A percentile compares a stretch with the other conserved stretches of the same genome.
These are phyloP conservation scores for Leucozona laternaria DNA, from an alignment of 2,888 invertebrate species.

Conservation along the genomic window DNA sequence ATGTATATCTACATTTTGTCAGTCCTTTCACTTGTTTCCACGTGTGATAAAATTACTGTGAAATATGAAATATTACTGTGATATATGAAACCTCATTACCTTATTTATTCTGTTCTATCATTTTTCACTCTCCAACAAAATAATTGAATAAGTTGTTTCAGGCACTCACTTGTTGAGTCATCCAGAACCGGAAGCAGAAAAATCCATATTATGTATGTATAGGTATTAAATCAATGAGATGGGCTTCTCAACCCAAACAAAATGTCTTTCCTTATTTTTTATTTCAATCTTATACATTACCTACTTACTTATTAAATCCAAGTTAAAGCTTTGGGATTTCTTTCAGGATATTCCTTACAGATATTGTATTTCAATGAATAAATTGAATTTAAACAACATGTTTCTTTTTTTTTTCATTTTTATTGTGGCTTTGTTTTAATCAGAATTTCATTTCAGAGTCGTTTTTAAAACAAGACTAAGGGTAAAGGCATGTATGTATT, in stretches of 20 bases:
- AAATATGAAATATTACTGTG: neutral
- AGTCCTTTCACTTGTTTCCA: neutral
- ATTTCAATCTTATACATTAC: neutral
- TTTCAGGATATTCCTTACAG: neutral
- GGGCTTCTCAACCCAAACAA: too few species aligned
- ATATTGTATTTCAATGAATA: constrained; percentile 28
- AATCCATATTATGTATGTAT: neutral
- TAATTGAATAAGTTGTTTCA: neutral
- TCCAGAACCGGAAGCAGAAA: too few species aligned
- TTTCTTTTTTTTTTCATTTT: neutral
- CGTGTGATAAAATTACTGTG: neutral
- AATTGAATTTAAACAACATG: constrained; percentile 29
- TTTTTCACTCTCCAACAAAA: neutral
- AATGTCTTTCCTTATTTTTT: neutral
- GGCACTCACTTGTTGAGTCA: neutral
- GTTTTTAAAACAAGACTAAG: neutral
- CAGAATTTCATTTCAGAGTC: neutral
- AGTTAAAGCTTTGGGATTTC: neutral
- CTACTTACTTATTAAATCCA: constrained; percentile 8
- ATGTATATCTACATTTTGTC: neutral
- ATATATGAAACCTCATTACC: neutral
- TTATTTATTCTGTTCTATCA: neutral
- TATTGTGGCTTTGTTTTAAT: constrained; percentile 12
- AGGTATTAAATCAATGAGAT: constrained; percentile 2
- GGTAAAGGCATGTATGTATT: neutral